Percentiles rank a stretch among this genome's conserved stretches.
These are phyloP conservation scores for Pyrocoelia pectoralis DNA, from an alignment of 2,888 invertebrate genomes.

Conservation along the genomic window DNA sequence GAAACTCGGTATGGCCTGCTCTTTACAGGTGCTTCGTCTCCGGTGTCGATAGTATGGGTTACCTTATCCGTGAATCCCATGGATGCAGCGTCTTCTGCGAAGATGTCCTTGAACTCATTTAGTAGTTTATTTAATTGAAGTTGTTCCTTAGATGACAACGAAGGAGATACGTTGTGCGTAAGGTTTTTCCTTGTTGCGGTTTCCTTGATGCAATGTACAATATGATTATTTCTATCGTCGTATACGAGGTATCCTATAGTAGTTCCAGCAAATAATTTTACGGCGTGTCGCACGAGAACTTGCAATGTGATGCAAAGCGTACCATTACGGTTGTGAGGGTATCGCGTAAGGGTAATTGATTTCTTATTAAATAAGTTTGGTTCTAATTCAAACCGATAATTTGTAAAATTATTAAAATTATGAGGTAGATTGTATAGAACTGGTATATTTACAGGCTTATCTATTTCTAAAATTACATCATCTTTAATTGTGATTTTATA, in stretches of 20 bases:
- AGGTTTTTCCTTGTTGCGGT: too few species aligned
- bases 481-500: background rate
- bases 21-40: background rate
- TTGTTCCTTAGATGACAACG: background rate
- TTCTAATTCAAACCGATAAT: background rate
- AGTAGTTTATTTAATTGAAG: background rate
- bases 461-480: background rate
- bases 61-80: background rate
- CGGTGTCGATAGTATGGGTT: background rate
- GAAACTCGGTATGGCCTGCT: conserved; percentile 3
- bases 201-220: background rate
- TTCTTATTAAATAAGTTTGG: background rate
- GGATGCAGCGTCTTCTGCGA: background rate
- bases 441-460: background rate
- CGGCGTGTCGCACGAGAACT: background rate
- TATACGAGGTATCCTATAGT: background rate
- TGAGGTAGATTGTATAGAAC: background rate
- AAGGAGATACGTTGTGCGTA: background rate
- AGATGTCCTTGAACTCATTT: background rate
- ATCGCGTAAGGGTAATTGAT: background rate
- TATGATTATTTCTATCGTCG: too few species aligned
- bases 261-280: background rate
- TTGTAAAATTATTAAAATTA: background rate
- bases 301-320: background rate
- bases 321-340: background rate